Conservation (phyloP, 2,797 vertebrate genomes). For the Dicrostonyx torquatus region DNA sequence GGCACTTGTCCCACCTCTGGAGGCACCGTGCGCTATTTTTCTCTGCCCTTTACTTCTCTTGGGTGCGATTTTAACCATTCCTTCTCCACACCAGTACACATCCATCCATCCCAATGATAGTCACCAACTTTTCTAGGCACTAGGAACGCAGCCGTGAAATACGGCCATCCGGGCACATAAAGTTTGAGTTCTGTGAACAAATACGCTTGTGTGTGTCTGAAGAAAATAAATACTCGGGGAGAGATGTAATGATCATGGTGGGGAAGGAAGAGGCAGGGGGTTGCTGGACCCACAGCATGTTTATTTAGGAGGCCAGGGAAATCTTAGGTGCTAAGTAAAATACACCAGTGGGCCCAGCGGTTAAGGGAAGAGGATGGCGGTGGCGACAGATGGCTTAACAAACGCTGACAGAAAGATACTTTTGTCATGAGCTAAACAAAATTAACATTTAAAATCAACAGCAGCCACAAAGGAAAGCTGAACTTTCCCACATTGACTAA, state of each 20-base stretch:
- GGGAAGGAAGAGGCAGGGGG: neutral
- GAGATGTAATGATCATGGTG: neutral
- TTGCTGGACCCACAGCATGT: neutral
- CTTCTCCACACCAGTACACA: neutral
- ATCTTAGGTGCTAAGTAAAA: neutral
- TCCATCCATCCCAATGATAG: neutral
- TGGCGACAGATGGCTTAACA: neutral
- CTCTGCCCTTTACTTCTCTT: neutral
- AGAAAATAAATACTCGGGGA: neutral
- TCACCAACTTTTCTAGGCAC: neutral
- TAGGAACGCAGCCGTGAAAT: neutral
- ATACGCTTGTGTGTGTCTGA: neutral
- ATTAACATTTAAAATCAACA: slow-evolving; percentile 1
- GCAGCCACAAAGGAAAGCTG: neutral
- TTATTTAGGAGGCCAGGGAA: neutral
- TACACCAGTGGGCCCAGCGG: neutral
- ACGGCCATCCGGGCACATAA: neutral
- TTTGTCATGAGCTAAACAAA: neutral
- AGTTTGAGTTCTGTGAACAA: neutral
- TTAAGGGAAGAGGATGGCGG: neutral
- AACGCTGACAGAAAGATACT: neutral
- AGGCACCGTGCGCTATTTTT: neutral
- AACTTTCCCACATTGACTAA: neutral
- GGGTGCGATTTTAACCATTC: neutral
- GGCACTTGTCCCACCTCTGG: neutral